Evolutionary conservation across 1,140 invertebrate species (phyloP), one percentile per base, ranked within the genome.

Genomic region (Vanessa atalanta): DNA sequence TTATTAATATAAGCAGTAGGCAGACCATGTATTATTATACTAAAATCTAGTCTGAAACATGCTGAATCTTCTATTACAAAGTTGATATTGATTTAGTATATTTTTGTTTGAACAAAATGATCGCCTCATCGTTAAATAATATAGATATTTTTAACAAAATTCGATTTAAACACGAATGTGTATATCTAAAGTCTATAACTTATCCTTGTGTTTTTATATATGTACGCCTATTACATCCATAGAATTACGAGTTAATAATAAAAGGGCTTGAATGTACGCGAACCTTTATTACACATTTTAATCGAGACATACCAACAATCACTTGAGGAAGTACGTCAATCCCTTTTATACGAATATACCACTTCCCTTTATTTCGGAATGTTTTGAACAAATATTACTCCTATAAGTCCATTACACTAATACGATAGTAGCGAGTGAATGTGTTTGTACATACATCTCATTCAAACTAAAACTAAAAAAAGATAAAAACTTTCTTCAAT

Each of bases 371-470:
- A 79, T 79, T 78, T 80, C 55, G 85, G 81, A 85, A 87, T 85
- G 85, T 79, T 78, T 78, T 83, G 79, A 81, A 79, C 79, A 85
- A 86, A 87, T 81, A 86, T 81, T 77, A 80, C 75, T 80, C 67
- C 75, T 80, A 77, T 81, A 68, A 82, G 76, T 81, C 70, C 77
- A 83, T 81, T 76, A 78, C 75, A 74, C 76, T 80, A 82, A 83
- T 77, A 77, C 76, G 71, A 80, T 77, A 78, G 72, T 83, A 75
- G 68, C 75, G 75, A 77, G 73, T 73, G 67, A 73, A 66, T 74
- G 65, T 80, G 65, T 72, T 76, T 79, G 73, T 73, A 66, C 75
- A 51, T 75, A 77, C 72, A 68, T 79, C 68, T 82, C 73, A 80
- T 83, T 82, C 78, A 80, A 60, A 50, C 23, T 57, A 64, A 72